These are phyloP conservation scores for Globia sparganii DNA, from an alignment of 2,888 invertebrate genomes.

Conservation along the genomic window DNA sequence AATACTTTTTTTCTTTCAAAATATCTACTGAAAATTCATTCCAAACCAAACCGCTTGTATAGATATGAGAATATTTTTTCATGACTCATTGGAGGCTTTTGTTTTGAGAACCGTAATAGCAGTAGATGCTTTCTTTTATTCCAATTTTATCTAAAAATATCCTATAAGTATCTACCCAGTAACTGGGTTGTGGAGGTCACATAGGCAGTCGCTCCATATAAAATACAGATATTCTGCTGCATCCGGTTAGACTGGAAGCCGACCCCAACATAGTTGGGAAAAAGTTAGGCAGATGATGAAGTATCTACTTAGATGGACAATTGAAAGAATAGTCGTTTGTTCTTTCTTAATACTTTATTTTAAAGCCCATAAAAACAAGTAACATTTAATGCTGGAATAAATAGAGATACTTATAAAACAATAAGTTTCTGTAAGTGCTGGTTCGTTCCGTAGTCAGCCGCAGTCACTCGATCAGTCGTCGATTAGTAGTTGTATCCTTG, in stretches of 20 bases:
- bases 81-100: background rate
- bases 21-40: background rate
- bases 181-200: too few species aligned
- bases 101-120: background rate
- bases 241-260: too few species aligned
- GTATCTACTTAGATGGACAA: background rate
- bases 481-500: slow-evolving; percentile 75
- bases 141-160: background rate
- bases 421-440: slow-evolving; percentile 24
- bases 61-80: background rate
- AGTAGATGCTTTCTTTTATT: background rate
- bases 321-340: background rate
- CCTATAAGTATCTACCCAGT: background rate
- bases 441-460: slow-evolving; percentile 39
- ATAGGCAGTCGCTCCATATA: too few species aligned
- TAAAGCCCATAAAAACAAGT: slow-evolving; percentile 67
- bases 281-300: too few species aligned
- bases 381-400: slow-evolving; percentile 69
- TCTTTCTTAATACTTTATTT: slow-evolving; percentile 66
- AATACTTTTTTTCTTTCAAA: background rate
- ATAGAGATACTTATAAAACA: slow-evolving; percentile 57
- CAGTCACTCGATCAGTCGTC: slow-evolving; percentile 52
- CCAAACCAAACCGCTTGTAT: background rate
- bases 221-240: too few species aligned
- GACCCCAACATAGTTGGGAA: too few species aligned